Base-by-base conservation (phyloP, 1,140 invertebrate genomes). In the Ylistrum balloti region DNA sequence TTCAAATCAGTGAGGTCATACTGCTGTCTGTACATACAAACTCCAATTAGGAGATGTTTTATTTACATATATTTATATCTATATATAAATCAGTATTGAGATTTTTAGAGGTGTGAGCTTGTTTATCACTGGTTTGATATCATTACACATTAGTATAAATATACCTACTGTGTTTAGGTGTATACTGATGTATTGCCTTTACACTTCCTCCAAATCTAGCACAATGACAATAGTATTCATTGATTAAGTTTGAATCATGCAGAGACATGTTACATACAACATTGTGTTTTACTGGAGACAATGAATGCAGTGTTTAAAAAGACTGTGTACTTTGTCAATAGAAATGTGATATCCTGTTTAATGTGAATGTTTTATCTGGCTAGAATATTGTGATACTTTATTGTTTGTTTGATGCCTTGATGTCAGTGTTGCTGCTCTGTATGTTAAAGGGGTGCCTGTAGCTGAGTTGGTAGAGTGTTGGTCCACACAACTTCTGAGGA, bases 11-110 rank as follows among this genome's bases (percentile, higher is more conserved):
- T 74, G 56, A n/a, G 41, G 22, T 74, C 56, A 74, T 28, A 74
- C 56, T 74, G 56, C 56, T 74, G 56, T 74, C 11, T 74, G 56
- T 74, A 74, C 56, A 74, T 56, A 56, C 7, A 74, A 45, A 45
- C 41, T 45, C 41, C 41, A 74, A 28, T 74, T 28, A 74, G 56
- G 56, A 74, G 56, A 28, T 38, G 56, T 74, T n/a, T 74, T 28
- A 74, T 74, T 28, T 74, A 74, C n/a, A 74, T 28, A 74, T 74
- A 74, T 74, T 74, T 74, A 74, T 74, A 74, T 74, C 56, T 74
- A 74, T 74, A 28, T 38, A 38, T 74, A 74, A 5, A 74, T 74
- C 56, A 74, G 56, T 74, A 74, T 74, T 74, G 56, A 74, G 56
- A 74, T n/a, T n/a, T 13, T 28, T 74, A n/a, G 3, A 74, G 9